Percentiles rank a stretch among this genome's conserved stretches.
phyloP scores from a whole-genome alignment of 92 coral and sea anemone genomes.

The Paragorgia papillata region DNA sequence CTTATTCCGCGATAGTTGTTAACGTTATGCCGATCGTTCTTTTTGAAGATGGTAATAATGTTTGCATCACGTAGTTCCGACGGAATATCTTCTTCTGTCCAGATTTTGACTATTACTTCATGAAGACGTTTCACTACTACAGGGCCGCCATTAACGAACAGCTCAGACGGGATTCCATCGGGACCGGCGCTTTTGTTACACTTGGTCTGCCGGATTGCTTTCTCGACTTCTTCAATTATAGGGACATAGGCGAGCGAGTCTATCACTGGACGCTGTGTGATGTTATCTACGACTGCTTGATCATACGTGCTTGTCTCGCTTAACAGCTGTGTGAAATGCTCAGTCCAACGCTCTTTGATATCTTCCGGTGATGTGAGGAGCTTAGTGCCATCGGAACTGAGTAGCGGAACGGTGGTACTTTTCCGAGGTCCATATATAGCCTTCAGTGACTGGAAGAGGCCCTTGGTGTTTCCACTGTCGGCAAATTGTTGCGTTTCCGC shows the following conservation, averaged over 20 bases:
- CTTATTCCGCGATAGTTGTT: constrained; percentile 35
- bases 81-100: constrained; percentile 44
- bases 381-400: too few species aligned
- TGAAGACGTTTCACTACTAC: constrained; percentile 11
- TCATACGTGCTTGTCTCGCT: constrained; percentile 40
- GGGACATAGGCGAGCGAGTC: background rate
- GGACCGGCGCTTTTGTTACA: constrained; percentile 29
- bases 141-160: constrained; percentile 17
- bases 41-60: constrained; percentile 48
- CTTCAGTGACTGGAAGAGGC: constrained; percentile 26
- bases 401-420: too few species aligned
- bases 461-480: constrained; percentile 40
- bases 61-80: constrained; percentile 32
- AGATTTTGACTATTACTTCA: constrained; percentile 8
- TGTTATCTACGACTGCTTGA: constrained; percentile 9
- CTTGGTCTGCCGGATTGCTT: constrained; percentile 35
- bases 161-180: constrained; percentile 50
- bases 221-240: constrained; percentile 36
- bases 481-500: constrained; percentile 34
- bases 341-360: background rate
- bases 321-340: constrained; percentile 48
- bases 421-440: background rate
- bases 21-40: constrained; percentile 30
- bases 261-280: background rate
- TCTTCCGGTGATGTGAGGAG: too few species aligned